Percentiles rank a stretch among this genome's conserved stretches.
Conservation (phyloP, 2,888 invertebrate species). For the Ormyrus labotus region DNA sequence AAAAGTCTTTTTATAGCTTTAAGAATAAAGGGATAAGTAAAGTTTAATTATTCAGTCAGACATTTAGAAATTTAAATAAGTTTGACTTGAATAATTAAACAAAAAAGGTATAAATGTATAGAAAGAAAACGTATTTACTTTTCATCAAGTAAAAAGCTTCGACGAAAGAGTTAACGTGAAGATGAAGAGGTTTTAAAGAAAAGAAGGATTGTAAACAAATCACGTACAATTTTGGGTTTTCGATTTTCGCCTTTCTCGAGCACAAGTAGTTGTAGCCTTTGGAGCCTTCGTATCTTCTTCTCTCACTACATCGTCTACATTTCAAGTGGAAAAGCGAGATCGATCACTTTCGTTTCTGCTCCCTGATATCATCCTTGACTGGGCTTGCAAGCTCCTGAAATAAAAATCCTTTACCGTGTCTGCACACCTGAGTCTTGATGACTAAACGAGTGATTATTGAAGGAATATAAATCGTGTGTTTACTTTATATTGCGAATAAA, state of each 20-base stretch:
- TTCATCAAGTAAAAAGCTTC: too few species aligned
- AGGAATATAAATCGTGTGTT: too few species aligned
- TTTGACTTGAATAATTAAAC: background rate
- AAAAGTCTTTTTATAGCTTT: too few species aligned
- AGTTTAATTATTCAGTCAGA: too few species aligned
- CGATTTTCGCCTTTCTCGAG: background rate
- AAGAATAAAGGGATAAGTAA: too few species aligned
- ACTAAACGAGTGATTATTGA: background rate
- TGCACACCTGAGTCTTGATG: background rate
- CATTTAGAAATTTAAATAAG: too few species aligned
- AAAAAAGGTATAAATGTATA: background rate
- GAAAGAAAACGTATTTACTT: background rate
- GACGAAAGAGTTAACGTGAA: background rate
- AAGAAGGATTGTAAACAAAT: constrained; percentile 25
- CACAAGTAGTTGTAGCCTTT: constrained; percentile 6
- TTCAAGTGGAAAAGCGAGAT: constrained; percentile 38
- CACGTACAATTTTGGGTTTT: background rate
- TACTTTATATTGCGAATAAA: background rate
- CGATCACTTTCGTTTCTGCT: constrained; percentile 30
- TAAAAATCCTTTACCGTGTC: constrained; percentile 5
- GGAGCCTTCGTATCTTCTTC: background rate
- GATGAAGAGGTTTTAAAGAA: background rate
- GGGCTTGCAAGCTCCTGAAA: background rate
- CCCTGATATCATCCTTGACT: constrained; percentile 19
- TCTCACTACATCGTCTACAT: background rate